Conservation (phyloP, 2,888 invertebrate genomes). For the Zelleria hepariella region DNA sequence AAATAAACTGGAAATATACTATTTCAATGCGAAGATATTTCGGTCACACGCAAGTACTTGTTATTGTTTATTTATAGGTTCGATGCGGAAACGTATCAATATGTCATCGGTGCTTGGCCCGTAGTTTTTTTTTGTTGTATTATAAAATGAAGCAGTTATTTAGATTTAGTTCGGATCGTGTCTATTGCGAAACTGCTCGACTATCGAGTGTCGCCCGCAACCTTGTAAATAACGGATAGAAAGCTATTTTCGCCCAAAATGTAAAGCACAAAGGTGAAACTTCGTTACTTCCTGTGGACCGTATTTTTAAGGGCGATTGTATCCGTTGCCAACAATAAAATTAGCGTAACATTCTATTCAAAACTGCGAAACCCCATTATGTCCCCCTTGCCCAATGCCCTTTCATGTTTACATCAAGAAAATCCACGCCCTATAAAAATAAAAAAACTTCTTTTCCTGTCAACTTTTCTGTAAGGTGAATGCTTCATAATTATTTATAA, state of each 20-base stretch:
- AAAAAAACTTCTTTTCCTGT: no score
- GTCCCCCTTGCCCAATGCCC: neutral
- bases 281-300: conserved; percentile 36
- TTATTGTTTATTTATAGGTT: conserved; percentile 63
- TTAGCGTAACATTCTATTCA: neutral
- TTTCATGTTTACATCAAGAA: neutral
- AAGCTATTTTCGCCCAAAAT: conserved; percentile 44
- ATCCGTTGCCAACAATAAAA: neutral
- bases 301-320: conserved; percentile 6
- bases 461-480: no score
- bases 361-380: neutral
- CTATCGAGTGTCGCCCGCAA: conserved; percentile 57
- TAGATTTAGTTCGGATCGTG: conserved; percentile 47
- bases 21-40: conserved; percentile 38
- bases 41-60: conserved; percentile 41
- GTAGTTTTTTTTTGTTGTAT: conserved; percentile 46
- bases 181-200: conserved; percentile 58
- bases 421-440: neutral
- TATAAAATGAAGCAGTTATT: conserved; percentile 37
- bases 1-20: conserved; percentile 38
- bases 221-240: conserved; percentile 59
- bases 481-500: neutral
- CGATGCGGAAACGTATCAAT: conserved; percentile 58
- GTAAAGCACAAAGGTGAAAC: conserved; percentile 51
- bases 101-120: conserved; percentile 52